Evolutionary conservation across 2,113 vertebrate genomes (phyloP), one percentile per base, ranked within the genome.

Genomic region (Calyptomena viridis): DNA sequence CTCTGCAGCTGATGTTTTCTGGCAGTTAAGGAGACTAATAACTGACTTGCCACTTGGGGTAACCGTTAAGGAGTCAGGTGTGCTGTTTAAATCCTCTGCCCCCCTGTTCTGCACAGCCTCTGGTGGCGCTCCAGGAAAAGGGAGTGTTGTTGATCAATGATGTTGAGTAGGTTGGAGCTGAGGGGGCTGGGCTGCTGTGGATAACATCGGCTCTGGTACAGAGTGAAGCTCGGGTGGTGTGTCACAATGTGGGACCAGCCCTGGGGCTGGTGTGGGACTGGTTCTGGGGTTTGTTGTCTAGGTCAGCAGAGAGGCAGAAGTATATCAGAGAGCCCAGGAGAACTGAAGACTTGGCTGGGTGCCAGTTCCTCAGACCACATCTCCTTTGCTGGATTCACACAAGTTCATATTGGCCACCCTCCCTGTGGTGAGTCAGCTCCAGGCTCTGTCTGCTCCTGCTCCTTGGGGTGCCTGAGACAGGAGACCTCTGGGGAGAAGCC

Each of bases 1-100:
- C 81, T 50, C 86, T 92, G 28, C 77, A 60, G 84, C 87, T 89
- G 96, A 44, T 92, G 79, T 83, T 66, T 95, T 72, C 90, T 87
- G 87, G 84, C 87, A 6, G 81, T 81, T 95, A 83, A 89, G 90
- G 84, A 93, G 86, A 71, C 82, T 84, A 76, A 93, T 72, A 91
- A 95, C 94, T 80, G 87, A 69, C 64, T 84, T 39, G 53, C 92
- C 80, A 47, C 78, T 94, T 94, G 95, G 91, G 0, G 6, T 78
- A 28, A 33, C 37, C 79, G 52, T 93, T 94, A 90, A 93, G 55
- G 91, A 81, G 71, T 92, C 79, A 90, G 73, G 80, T 72, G 77
- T 56, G 56, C 96, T 90, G 76, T 89, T 89, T 76, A 95, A 88
- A 71, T 50, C 31, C 11, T 81, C 63, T 94, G n/a, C 56, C 50